These are phyloP conservation scores for Oryzias celebensis DNA, from an alignment of 2,113 vertebrate species.

Conservation along the genomic window DNA sequence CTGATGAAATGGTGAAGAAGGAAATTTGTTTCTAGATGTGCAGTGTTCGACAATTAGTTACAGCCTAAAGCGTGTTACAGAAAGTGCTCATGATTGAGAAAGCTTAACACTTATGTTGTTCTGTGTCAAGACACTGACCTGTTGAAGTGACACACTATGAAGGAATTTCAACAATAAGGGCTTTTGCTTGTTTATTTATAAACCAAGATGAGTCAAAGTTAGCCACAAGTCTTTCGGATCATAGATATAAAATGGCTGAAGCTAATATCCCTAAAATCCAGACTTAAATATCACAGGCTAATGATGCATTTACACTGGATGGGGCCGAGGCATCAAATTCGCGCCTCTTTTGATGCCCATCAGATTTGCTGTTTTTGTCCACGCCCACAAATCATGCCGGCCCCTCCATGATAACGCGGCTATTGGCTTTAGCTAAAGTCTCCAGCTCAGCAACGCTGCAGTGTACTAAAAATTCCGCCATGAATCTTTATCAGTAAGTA, in stretches of 20 bases:
- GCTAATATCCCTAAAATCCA: conserved; percentile 5
- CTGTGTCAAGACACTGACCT: conserved; percentile 43
- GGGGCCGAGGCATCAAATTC: no score
- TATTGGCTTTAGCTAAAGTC: no score
- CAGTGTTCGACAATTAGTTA: conserved; percentile 1
- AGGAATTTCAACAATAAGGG: conserved; percentile 31
- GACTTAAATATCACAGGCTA: no score
- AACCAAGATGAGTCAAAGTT: conserved; percentile 38
- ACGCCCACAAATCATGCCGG: no score
- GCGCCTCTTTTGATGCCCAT: no score
- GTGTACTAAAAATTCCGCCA: no score
- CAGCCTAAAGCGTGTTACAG: conserved; percentile 26
- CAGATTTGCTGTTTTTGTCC: no score
- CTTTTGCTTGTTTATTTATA: conserved; percentile 43
- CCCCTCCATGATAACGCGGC: no score
- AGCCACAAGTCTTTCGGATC: conserved; percentile 32
- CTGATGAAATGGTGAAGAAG: background rate
- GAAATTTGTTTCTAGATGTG: background rate
- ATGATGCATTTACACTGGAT: no score
- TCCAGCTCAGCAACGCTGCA: no score
- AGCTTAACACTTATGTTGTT: conserved; percentile 21
- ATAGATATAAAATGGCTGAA: conserved; percentile 11
- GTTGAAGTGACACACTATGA: conserved; percentile 57
- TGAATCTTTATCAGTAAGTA: no score
- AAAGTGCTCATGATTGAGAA: conserved; percentile 35